These are phyloP conservation scores for Agrotis ipsilon DNA, from an alignment of 2,888 invertebrate genomes.

Conservation along the genomic window DNA sequence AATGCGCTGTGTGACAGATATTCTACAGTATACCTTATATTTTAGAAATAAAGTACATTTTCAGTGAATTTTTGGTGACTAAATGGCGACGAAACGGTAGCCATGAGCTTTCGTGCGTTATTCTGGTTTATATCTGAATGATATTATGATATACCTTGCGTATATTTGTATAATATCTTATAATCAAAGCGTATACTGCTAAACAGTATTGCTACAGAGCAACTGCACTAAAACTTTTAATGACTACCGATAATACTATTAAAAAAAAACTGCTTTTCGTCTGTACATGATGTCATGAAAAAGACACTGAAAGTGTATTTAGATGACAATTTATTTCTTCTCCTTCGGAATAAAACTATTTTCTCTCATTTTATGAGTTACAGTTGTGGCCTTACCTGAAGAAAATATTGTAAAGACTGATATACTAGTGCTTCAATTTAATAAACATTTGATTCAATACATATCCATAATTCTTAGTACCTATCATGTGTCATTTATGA, in stretches of 20 bases:
- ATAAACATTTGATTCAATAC: constrained; percentile 53
- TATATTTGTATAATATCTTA: constrained; percentile 59
- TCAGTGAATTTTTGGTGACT: constrained; percentile 18
- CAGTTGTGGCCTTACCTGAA: constrained; percentile 60
- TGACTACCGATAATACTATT: background rate
- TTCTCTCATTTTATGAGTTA: constrained; percentile 52
- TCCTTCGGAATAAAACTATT: constrained; percentile 40
- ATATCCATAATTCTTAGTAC: constrained; percentile 60
- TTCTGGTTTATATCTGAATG: constrained; percentile 56
- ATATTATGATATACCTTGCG: constrained; percentile 56
- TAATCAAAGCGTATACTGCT: constrained; percentile 43
- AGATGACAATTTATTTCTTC: constrained; percentile 36
- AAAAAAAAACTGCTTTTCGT: background rate
- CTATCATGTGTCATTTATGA: constrained; percentile 45
- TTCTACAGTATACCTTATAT: constrained; percentile 55
- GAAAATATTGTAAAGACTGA: constrained; percentile 63
- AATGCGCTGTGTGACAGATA: constrained; percentile 81
- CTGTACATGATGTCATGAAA: background rate
- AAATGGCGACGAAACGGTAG: constrained; percentile 10
- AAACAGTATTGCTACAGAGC: constrained; percentile 50
- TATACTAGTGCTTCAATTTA: constrained; percentile 60
- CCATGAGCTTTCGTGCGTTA: constrained; percentile 42
- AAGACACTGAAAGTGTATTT: constrained; percentile 27
- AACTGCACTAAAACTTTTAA: constrained; percentile 23
- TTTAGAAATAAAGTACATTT: constrained; percentile 16